These are phyloP conservation scores for Nymphicus hollandicus DNA, from an alignment of 2,113 vertebrate species.

Conservation along the genomic window DNA sequence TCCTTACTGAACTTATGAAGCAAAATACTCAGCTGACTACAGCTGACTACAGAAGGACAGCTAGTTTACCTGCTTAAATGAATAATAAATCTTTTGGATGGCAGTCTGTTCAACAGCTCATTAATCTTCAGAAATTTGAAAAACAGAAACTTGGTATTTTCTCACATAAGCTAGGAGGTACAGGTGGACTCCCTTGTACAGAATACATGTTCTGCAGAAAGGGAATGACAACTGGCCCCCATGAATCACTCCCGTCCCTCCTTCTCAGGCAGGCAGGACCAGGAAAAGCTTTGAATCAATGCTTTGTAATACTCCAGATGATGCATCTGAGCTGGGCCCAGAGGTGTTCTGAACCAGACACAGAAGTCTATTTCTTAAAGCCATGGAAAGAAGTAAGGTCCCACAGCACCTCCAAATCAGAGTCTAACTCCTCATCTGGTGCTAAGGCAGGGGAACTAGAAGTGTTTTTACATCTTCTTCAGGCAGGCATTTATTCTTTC, in stretches of 20 bases:
- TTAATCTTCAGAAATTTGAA: neutral
- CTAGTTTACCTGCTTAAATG: neutral
- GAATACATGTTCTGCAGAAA: neutral
- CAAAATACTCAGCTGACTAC: neutral
- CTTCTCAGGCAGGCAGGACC: neutral
- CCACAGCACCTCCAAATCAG: neutral
- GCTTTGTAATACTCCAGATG: neutral
- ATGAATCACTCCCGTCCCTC: neutral
- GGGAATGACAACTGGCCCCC: rapidly evolving
- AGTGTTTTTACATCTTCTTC: neutral
- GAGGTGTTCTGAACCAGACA: neutral
- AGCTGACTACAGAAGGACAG: neutral
- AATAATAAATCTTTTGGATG: neutral
- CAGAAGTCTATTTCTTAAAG: neutral
- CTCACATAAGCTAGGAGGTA: neutral
- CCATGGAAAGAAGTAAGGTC: neutral
- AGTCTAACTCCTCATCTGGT: neutral
- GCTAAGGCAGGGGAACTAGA: neutral
- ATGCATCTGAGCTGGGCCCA: neutral
- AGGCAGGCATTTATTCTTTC: neutral
- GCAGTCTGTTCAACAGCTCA: neutral
- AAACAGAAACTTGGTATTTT: neutral
- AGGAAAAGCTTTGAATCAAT: neutral
- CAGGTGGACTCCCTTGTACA: neutral
- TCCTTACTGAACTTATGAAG: neutral